A percentile compares a stretch with the other conserved stretches of the same genome.
phyloP scores from a whole-genome alignment of 2,888 invertebrate species.

The Chaitophorus viminalis region DNA sequence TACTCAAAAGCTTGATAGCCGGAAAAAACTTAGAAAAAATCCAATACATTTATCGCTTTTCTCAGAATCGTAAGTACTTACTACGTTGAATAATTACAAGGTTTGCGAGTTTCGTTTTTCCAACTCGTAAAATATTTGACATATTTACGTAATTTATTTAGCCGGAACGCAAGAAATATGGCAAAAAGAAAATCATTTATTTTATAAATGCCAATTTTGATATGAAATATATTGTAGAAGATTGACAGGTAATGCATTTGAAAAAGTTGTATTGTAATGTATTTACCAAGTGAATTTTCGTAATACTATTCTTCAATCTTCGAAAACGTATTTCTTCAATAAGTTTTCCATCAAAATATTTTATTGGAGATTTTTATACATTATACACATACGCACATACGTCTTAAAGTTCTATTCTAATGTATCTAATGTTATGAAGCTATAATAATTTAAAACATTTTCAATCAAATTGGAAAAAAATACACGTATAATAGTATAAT shows the following conservation, averaged over 20 bases:
- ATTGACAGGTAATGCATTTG: slow-evolving; percentile 11
- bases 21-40: too few relatives aligned
- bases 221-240: background rate
- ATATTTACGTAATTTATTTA: background rate
- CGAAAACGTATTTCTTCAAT: background rate
- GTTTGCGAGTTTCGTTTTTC: background rate
- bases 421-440: background rate
- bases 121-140: background rate
- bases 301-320: background rate
- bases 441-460: too few relatives aligned
- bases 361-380: background rate
- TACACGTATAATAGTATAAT: too few relatives aligned
- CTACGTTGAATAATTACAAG: background rate
- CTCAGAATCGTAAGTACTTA: too few relatives aligned
- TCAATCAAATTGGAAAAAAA: too few relatives aligned
- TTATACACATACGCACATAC: background rate
- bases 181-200: background rate
- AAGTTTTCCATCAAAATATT: slow-evolving; percentile 5
- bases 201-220: background rate
- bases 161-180: background rate
- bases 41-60: too few relatives aligned
- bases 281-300: background rate
- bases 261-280: slow-evolving; percentile 15
- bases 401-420: too few relatives aligned
- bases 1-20: too few relatives aligned